Percentiles rank a stretch among this genome's conserved stretches.
Conservation (phyloP, 2,888 invertebrate genomes). For the Amphipoea oculea region DNA sequence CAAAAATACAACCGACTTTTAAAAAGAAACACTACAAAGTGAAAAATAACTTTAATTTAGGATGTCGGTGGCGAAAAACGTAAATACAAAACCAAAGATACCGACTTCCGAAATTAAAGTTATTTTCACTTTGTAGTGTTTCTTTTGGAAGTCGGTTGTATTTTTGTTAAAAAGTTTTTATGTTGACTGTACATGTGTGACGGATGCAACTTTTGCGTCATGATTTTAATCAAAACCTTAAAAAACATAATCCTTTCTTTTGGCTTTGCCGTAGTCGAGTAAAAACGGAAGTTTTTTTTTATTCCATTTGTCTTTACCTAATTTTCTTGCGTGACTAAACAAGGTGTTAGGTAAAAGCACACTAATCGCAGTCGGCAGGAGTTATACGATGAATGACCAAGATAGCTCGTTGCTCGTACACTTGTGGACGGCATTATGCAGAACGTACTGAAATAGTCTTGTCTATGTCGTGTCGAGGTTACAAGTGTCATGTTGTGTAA, state of each 20-base stretch:
- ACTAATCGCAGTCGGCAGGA: conserved; percentile 1
- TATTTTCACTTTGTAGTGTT: no score
- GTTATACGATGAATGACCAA: conserved; percentile 43
- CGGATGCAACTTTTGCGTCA: no score
- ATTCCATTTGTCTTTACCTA: background rate
- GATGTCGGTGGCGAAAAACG: no score
- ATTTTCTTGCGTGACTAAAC: conserved; percentile 10
- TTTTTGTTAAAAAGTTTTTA: no score
- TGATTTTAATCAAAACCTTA: no score
- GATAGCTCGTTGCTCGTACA: conserved; percentile 31
- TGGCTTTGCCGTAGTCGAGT: background rate
- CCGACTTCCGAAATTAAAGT: no score
- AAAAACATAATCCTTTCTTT: background rate
- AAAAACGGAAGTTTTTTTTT: background rate
- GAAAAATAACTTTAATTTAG: no score
- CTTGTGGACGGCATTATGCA: conserved; percentile 42
- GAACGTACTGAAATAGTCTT: conserved; percentile 49
- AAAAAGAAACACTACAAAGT: no score
- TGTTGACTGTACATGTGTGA: no score
- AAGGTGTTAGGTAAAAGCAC: conserved; percentile 37
- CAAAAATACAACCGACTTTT: no score
- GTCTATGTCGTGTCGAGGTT: conserved; percentile 42
- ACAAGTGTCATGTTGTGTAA: conserved; percentile 28
- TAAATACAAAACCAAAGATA: no score
- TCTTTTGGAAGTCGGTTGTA: no score